Conservation (phyloP, 2,797 vertebrate species). For the Sphenopsis melanotis region DNA sequence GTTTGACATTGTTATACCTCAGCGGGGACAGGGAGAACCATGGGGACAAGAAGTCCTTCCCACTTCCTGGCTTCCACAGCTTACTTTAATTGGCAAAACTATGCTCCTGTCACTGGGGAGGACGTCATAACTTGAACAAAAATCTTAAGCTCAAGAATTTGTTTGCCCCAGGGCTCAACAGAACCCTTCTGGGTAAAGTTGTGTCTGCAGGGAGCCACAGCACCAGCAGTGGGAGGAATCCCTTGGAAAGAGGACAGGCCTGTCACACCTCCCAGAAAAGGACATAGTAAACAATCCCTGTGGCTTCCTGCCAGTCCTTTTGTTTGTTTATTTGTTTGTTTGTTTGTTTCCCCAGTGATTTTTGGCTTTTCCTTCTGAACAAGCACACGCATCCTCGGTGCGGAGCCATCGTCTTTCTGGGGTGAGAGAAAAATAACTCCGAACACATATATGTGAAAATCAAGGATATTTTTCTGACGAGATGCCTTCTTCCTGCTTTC, state of each 20-base stretch:
- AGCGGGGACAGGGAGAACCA: constrained; percentile 23
- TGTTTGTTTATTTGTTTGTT: not conserved
- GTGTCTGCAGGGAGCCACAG: not conserved
- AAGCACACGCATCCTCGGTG: not conserved
- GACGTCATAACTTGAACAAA: not conserved
- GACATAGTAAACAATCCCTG: not conserved
- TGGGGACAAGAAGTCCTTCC: constrained; percentile 54
- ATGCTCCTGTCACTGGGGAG: constrained; percentile 47
- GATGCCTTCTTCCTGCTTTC: not conserved
- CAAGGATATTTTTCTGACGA: not conserved
- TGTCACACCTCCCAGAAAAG: not conserved
- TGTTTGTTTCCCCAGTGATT: not conserved
- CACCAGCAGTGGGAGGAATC: not conserved
- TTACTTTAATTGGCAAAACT: constrained; percentile 75
- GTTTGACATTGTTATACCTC: constrained; percentile 49
- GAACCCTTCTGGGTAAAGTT: not conserved
- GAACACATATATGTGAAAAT: not conserved
- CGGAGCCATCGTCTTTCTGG: not conserved
- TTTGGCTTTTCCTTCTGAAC: not conserved
- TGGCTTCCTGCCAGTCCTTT: not conserved
- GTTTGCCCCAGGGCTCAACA: not conserved
- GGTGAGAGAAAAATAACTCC: not conserved
- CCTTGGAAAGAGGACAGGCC: not conserved
- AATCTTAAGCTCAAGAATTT: not conserved
- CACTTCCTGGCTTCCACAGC: constrained; percentile 41